Conservation (phyloP, 2,888 invertebrate genomes). For the Serrognathus titanus region DNA sequence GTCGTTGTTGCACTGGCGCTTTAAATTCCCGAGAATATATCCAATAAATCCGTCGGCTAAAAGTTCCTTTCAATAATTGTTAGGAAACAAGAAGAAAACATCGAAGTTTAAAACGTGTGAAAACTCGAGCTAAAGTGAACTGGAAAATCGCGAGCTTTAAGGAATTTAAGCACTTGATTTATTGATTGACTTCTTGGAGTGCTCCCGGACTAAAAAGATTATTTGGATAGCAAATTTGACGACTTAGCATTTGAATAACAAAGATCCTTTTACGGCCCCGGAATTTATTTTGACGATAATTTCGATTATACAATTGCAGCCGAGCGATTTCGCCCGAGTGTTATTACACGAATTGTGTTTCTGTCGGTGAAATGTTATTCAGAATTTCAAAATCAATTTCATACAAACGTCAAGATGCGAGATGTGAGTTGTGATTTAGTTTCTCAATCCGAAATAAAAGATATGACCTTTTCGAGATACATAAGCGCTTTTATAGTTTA, state of each 20-base stretch:
- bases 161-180: conserved; percentile 35
- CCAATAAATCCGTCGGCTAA: background rate
- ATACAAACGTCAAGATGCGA: conserved; percentile 16
- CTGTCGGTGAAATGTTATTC: too few relatives aligned
- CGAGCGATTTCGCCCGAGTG: background rate
- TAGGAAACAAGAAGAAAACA: conserved; percentile 17
- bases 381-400: conserved; percentile 19
- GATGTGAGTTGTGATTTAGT: conserved; percentile 20
- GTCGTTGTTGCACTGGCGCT: background rate
- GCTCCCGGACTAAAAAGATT: conserved; percentile 28
- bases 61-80: background rate
- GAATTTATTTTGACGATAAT: background rate
- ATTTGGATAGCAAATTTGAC: conserved; percentile 34
- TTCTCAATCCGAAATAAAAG: conserved; percentile 21
- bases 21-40: background rate
- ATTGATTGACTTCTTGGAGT: conserved; percentile 33
- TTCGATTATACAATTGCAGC: background rate
- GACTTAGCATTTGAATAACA: conserved; percentile 29
- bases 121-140: conserved; percentile 32
- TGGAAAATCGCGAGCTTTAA: conserved; percentile 30
- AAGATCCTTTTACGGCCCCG: conserved; percentile 16
- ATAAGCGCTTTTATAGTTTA: conserved; percentile 15
- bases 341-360: background rate
- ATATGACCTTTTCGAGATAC: conserved; percentile 18
- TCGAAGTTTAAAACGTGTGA: conserved; percentile 32